Evolutionary conservation across 2,797 vertebrate genomes (phyloP).

Genomic region (Capromys pilorides): DNA sequence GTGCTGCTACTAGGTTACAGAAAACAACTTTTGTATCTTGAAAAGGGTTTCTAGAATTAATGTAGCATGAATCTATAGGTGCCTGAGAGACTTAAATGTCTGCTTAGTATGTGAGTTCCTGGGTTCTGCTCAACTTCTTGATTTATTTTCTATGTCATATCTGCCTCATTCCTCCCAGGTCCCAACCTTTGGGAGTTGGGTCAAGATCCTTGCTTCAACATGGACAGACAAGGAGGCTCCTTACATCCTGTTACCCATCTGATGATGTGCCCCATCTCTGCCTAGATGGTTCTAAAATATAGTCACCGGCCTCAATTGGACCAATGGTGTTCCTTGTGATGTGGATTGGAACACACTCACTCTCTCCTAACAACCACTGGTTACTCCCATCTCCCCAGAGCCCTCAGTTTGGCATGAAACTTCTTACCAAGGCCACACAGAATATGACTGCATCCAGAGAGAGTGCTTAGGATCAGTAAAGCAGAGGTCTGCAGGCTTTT

Average conservation of each 20-base stretch:
- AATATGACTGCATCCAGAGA: constrained; percentile 39
- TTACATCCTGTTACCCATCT: not conserved
- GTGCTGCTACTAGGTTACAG: not conserved
- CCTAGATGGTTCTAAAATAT: not conserved
- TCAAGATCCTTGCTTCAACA: not conserved
- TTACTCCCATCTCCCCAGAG: not conserved
- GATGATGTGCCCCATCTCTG: not conserved
- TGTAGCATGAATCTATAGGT: not conserved
- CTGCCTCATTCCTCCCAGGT: not conserved
- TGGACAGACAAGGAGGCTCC: not conserved
- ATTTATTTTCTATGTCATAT: not conserved
- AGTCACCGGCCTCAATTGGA: not conserved
- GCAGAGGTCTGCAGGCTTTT: constrained; percentile 42
- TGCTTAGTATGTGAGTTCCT: fast-evolving
- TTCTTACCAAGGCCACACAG: constrained; percentile 57
- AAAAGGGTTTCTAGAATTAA: not conserved
- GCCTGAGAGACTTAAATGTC: not conserved
- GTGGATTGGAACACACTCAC: not conserved
- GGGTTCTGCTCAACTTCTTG: not conserved
- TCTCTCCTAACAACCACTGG: not conserved
- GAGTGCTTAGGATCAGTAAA: constrained; percentile 34
- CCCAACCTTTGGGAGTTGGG: not conserved
- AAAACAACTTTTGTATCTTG: not conserved
- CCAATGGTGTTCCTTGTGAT: not conserved
- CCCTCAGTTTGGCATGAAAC: not conserved